Conservation (phyloP, 2,888 invertebrate species). For the Anthoptus insignis region DNA sequence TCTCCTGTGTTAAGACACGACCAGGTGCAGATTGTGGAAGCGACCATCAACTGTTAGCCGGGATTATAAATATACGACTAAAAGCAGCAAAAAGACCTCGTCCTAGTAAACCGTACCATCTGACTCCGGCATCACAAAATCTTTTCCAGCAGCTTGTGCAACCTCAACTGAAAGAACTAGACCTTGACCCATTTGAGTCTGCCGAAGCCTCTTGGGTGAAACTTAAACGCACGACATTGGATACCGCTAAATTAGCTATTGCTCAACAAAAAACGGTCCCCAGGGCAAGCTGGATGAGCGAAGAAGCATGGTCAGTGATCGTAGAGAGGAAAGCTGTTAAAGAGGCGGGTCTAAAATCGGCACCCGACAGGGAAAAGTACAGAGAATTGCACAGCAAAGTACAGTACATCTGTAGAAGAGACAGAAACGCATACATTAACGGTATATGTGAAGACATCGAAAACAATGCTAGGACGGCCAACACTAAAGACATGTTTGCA, state of each 20-base stretch:
- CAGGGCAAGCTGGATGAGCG: conserved; percentile 3
- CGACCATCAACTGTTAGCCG: conserved; percentile 11
- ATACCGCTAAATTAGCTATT: background rate
- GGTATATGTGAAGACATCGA: background rate
- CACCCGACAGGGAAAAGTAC: background rate
- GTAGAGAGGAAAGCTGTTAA: background rate
- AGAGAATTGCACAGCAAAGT: background rate
- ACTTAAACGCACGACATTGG: background rate
- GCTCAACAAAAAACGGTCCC: background rate
- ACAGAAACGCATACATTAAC: conserved; percentile 2
- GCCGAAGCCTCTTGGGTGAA: conserved; percentile 1
- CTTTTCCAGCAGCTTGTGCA: conserved; percentile 5
- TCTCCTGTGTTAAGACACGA: conserved; percentile 1
- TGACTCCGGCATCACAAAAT: background rate
- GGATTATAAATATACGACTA: background rate
- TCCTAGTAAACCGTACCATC: background rate
- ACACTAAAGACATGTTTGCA: background rate
- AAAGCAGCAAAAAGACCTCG: background rate
- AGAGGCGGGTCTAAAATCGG: background rate
- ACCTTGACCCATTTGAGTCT: conserved; percentile 8
- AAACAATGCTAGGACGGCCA: background rate
- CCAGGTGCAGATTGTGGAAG: conserved; percentile 19
- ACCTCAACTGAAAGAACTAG: background rate
- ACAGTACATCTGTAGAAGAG: background rate
- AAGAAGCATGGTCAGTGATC: conserved; percentile 7